phyloP scores from a whole-genome alignment of 2,113 vertebrate species.

The Nymphicus hollandicus region DNA sequence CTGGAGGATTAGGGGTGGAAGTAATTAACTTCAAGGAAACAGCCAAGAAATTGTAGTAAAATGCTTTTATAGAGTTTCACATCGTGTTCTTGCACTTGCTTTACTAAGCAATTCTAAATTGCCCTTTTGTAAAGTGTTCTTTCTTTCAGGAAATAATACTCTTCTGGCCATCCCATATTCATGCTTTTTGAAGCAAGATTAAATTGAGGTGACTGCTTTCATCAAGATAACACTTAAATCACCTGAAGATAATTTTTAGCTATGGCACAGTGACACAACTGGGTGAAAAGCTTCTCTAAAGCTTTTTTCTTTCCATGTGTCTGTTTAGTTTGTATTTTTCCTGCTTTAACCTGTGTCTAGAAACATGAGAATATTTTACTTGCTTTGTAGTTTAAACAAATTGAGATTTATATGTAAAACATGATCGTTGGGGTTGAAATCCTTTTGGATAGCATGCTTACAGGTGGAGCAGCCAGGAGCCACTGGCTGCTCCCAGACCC shows the following conservation, averaged over 20 bases:
- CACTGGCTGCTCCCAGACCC: background rate
- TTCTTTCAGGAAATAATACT: background rate
- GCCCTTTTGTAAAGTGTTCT: background rate
- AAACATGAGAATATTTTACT: background rate
- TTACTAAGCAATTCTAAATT: background rate
- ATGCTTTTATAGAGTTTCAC: constrained; percentile 4
- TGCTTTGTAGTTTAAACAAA: background rate
- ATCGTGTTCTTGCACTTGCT: background rate
- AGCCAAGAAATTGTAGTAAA: constrained; percentile 6
- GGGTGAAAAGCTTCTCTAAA: background rate
- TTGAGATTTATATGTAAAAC: background rate
- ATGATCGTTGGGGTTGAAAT: background rate
- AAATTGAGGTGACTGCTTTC: background rate
- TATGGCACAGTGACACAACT: background rate
- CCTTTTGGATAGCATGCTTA: background rate
- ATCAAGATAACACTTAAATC: background rate
- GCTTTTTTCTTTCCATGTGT: background rate
- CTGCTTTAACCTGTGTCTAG: background rate
- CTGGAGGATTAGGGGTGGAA: background rate
- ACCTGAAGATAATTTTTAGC: background rate
- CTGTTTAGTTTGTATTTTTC: background rate
- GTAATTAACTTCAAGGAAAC: background rate
- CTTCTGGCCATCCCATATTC: background rate
- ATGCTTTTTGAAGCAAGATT: background rate
- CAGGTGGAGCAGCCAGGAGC: constrained; percentile 16